phyloP scores from a whole-genome alignment of 2,888 invertebrate species.

The Teleiodes luculella region DNA sequence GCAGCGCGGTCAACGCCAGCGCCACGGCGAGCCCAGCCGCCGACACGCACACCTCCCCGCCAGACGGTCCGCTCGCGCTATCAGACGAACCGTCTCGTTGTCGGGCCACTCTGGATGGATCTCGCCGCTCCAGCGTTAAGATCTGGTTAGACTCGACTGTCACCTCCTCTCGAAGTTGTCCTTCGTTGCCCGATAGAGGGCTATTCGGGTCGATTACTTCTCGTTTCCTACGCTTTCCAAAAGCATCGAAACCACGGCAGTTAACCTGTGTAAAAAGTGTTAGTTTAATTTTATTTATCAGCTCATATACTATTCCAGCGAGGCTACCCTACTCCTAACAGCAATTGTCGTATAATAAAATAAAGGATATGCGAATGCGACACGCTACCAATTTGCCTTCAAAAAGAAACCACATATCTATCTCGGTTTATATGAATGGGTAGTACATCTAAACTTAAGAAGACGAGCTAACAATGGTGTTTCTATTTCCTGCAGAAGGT shows the following conservation, averaged over 20 bases:
- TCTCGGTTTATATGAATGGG: too few species aligned
- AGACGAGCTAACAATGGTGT: background rate
- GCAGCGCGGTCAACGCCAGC: conserved; percentile 92
- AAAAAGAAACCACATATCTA: too few species aligned
- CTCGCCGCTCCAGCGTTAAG: conserved; percentile 91
- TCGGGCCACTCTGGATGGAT: conserved; percentile 85
- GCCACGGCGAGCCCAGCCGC: conserved; percentile 96
- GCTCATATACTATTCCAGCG: too few species aligned
- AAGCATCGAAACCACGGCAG: conserved; percentile 94
- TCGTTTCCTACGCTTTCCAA: conserved; percentile 87
- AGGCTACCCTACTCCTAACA: too few species aligned
- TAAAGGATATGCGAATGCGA: too few species aligned
- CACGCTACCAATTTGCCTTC: too few species aligned
- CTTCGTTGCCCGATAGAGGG: conserved; percentile 82
- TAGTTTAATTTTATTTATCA: background rate
- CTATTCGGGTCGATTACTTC: conserved; percentile 69
- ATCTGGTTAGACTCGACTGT: conserved; percentile 95
- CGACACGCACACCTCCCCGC: conserved; percentile 92
- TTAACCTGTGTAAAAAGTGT: conserved; percentile 82
- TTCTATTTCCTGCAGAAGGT: too few species aligned
- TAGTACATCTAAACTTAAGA: too few species aligned
- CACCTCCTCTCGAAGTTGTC: conserved; percentile 94
- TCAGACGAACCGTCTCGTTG: conserved; percentile 89
- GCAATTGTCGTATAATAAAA: too few species aligned
- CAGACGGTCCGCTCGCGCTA: conserved; percentile 78